Percentiles rank a stretch among this genome's conserved stretches.
These are phyloP conservation scores for Ditula angustiorana DNA, from an alignment of 2,888 invertebrate species.

Conservation along the genomic window DNA sequence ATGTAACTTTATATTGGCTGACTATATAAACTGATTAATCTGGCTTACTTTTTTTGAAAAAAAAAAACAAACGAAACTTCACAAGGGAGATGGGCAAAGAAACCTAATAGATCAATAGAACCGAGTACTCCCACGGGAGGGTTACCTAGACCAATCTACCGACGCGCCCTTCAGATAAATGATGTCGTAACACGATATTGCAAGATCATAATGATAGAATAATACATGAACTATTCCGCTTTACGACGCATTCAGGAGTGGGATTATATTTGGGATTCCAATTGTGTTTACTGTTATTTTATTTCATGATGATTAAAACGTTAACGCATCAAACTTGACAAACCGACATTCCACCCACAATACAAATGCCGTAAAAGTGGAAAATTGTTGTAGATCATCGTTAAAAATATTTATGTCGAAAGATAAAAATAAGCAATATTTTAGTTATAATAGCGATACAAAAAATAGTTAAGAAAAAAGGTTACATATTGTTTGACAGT, in stretches of 20 bases:
- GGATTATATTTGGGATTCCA: conserved; percentile 5
- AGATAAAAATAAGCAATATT: no score
- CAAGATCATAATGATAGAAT: conserved; percentile 34
- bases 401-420: no score
- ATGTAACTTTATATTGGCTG: no score
- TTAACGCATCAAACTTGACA: neutral
- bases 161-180: conserved; percentile 22
- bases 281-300: neutral
- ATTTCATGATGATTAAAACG: conserved; percentile 11
- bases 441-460: no score
- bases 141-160: conserved; percentile 9
- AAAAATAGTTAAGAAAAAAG: no score
- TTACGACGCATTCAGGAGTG: conserved; percentile 10
- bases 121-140: conserved; percentile 1
- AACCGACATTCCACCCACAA: no score
- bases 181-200: conserved; percentile 37
- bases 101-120: neutral
- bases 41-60: neutral
- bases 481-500: no score
- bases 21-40: neutral
- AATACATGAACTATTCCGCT: conserved; percentile 32
- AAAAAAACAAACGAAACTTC: neutral
- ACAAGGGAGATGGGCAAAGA: neutral
- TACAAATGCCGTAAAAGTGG: no score
- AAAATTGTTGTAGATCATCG: no score